Evolutionary conservation across 2,888 invertebrate genomes (phyloP).

Genomic region (Caenorhabditis sinica): DNA sequence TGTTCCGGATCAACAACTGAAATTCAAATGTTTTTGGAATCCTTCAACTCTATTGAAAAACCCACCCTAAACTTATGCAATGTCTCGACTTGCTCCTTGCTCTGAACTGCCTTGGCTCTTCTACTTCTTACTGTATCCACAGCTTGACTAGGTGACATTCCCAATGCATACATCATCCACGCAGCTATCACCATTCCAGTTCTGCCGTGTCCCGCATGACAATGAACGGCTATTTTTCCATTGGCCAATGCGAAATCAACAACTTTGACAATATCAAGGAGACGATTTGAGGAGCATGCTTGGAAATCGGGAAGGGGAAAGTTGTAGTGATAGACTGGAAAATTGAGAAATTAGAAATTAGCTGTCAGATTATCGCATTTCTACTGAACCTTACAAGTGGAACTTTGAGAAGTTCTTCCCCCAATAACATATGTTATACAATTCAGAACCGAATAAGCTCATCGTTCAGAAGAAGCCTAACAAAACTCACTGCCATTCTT

Average conservation of each 20-base stretch:
- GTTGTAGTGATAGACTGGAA: slow-evolving; percentile 92
- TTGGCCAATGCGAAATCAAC: slow-evolving; percentile 90
- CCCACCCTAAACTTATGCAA: slow-evolving; percentile 61
- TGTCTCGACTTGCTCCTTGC: slow-evolving; percentile 67
- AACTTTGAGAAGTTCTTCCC: no score
- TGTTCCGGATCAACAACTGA: slow-evolving; percentile 52
- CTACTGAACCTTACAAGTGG: no score
- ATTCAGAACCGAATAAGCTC: neutral
- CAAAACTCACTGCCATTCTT: slow-evolving; percentile 89
- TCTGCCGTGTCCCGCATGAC: slow-evolving; percentile 89
- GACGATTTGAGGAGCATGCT: slow-evolving; percentile 89
- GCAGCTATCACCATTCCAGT: slow-evolving; percentile 93
- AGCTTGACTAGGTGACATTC: slow-evolving; percentile 90
- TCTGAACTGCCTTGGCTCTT: slow-evolving; percentile 71
- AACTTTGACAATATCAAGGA: slow-evolving; percentile 94
- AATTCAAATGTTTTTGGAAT: neutral
- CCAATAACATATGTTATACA: no score
- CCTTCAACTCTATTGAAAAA: neutral
- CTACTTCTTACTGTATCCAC: slow-evolving; percentile 85
- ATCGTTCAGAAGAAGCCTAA: neutral
- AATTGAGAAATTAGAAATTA: neutral
- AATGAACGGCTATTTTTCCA: slow-evolving; percentile 87
- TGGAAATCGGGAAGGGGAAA: slow-evolving; percentile 92
- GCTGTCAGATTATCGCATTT: no score
- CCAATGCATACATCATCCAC: slow-evolving; percentile 90